Conservation (phyloP, 2,113 vertebrate genomes). For the Isurus oxyrinchus region DNA sequence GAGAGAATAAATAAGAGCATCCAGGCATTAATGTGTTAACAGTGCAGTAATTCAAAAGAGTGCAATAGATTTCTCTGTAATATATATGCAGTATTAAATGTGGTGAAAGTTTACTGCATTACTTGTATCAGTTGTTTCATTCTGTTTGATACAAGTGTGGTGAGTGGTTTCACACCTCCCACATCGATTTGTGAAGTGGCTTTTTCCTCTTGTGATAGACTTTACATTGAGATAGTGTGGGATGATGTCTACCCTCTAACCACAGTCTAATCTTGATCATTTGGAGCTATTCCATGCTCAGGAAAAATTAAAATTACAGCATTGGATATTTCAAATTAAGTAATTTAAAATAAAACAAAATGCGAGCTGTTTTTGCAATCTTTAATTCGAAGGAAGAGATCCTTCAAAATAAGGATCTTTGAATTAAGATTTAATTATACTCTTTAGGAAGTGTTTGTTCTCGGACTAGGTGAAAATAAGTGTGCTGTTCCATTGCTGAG, state of each 20-base stretch:
- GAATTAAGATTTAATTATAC: neutral
- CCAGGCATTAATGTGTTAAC: neutral
- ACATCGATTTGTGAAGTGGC: neutral
- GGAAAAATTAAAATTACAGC: neutral
- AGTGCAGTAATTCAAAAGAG: neutral
- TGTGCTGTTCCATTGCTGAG: neutral
- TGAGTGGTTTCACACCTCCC: constrained; percentile 8
- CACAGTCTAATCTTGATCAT: neutral
- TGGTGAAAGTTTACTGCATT: neutral
- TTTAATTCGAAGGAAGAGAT: neutral
- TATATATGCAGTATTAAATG: neutral
- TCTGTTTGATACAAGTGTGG: neutral
- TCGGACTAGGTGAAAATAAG: neutral
- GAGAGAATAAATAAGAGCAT: neutral
- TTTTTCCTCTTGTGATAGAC: neutral
- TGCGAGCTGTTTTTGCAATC: neutral
- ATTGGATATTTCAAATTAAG: neutral
- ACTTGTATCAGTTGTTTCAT: neutral
- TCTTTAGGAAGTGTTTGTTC: neutral
- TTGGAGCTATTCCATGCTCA: neutral
- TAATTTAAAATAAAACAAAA: neutral
- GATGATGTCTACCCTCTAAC: neutral
- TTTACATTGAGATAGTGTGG: neutral
- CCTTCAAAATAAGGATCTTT: neutral
- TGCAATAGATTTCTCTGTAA: neutral